Evolutionary conservation across 2,888 invertebrate genomes (phyloP).

Genomic region (Hermaeophaga mercurialis): DNA sequence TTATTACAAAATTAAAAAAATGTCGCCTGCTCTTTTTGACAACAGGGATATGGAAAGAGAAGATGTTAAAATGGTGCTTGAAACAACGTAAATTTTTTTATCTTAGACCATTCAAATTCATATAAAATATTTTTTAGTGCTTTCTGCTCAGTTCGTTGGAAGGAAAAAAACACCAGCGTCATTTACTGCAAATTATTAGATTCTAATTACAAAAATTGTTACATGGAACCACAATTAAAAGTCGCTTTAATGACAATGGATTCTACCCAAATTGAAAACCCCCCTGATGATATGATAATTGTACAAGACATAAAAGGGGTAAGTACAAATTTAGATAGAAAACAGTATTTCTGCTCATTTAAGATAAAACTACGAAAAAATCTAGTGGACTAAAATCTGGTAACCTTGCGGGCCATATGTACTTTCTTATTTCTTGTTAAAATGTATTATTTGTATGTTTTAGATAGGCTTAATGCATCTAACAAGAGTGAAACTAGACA

Average conservation of each 20-base stretch:
- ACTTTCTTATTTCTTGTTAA: too few species aligned
- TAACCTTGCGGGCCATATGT: too few species aligned
- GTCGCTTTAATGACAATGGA: neutral
- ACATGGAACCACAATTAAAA: neutral
- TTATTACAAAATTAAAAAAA: neutral
- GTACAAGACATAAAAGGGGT: conserved; percentile 10
- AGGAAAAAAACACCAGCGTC: neutral
- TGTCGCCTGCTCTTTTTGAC: neutral
- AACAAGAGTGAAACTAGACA: neutral
- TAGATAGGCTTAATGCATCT: conserved; percentile 1
- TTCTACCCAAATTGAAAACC: neutral
- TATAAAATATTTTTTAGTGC: too few species aligned
- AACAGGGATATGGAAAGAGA: neutral
- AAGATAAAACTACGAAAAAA: too few species aligned
- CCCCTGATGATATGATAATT: neutral
- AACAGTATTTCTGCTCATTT: too few species aligned
- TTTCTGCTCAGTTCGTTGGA: neutral
- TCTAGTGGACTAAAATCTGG: too few species aligned
- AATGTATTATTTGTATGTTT: neutral
- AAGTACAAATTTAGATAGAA: too few species aligned
- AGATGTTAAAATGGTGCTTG: neutral
- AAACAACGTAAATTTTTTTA: neutral
- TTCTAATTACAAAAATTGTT: conserved; percentile 7
- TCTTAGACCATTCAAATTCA: too few species aligned
- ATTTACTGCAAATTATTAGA: neutral